Evolutionary conservation across 2,113 vertebrate genomes (phyloP), one percentile per base, ranked within the genome.

Genomic region (Syngnathoides biaculeatus): DNA sequence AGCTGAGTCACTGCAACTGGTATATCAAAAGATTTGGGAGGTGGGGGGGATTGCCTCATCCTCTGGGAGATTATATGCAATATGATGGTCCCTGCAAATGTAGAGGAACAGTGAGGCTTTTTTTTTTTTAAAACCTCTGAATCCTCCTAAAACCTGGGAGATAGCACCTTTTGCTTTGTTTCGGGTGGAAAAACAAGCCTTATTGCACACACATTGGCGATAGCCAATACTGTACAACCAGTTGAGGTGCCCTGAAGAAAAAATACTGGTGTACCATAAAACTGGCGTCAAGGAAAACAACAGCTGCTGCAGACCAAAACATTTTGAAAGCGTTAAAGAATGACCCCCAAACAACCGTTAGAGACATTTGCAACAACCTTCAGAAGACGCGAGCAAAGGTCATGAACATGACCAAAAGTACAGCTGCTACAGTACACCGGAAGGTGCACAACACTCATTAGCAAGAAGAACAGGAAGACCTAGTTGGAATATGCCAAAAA

Each of bases 171-270:
- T 43, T 43, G 12, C 22, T 52, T 10, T n/a, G n/a, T n/a, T n/a
- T n/a, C n/a, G n/a, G 22, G 26, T 55, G 26, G 55, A 15, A 57
- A 57, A 57, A 15, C 55, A 17, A 27, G 24, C 27, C 8, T 6
- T 56, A 30, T 56, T 56, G 53, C 24, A 57, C 55, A 17, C 27
- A 17, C 55, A 27, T 17, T 30, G 55, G 14, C 24, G 12, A 56
- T 56, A 27, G 53, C 24, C 13, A 57, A 30, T 57, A n/a, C n/a
- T n/a, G n/a, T n/a, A 26, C 55, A 57, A 57, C 55, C 55, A 57
- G 27, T 57, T 57, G 26, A 6, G 12, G 15, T 30, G 55, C 14
- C 24, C 24, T 30, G 27, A 30, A 57, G 14, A 57, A 27, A 50
- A 50, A 47, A 55, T 9, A 15, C 26, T 19, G 13, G 14, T 57